Conservation (phyloP, 2,113 vertebrate genomes). For the Oncorhynchus keta region DNA sequence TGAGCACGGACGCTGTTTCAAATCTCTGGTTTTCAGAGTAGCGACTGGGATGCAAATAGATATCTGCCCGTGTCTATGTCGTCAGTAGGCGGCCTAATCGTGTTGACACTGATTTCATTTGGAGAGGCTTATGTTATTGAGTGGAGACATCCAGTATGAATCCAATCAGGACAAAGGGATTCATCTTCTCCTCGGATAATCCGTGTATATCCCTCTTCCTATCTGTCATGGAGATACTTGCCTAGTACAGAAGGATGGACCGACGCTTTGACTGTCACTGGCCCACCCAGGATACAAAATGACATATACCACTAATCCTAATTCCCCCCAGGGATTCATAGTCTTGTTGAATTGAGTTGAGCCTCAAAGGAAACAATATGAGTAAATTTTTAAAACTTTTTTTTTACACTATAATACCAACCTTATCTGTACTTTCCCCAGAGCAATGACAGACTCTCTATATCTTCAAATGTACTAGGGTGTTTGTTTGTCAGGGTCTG, state of each 20-base stretch:
- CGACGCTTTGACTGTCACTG: neutral
- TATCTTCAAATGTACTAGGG: too few relatives aligned
- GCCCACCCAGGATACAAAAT: neutral
- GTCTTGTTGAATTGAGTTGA: neutral
- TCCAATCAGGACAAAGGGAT: conserved; percentile 18
- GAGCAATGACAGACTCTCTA: too few relatives aligned
- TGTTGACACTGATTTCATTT: conserved; percentile 26
- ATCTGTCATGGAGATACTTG: neutral
- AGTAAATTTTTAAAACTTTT: neutral
- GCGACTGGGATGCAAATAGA: neutral
- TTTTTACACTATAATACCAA: neutral
- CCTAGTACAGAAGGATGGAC: neutral
- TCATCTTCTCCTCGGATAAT: neutral
- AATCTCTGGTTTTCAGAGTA: neutral
- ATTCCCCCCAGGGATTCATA: too few relatives aligned
- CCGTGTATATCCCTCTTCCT: neutral
- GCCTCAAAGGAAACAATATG: neutral
- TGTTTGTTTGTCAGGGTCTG: neutral
- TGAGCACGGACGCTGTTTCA: too few relatives aligned
- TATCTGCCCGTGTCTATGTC: too few relatives aligned
- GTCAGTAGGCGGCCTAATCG: neutral
- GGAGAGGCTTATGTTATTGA: conserved; percentile 3
- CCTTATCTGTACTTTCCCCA: too few relatives aligned
- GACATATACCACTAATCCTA: neutral
- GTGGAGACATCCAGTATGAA: conserved; percentile 13